Percentiles rank a stretch among this genome's conserved stretches.
phyloP scores from a whole-genome alignment of 2,888 invertebrate species.

The Stenotaenia linearis region DNA sequence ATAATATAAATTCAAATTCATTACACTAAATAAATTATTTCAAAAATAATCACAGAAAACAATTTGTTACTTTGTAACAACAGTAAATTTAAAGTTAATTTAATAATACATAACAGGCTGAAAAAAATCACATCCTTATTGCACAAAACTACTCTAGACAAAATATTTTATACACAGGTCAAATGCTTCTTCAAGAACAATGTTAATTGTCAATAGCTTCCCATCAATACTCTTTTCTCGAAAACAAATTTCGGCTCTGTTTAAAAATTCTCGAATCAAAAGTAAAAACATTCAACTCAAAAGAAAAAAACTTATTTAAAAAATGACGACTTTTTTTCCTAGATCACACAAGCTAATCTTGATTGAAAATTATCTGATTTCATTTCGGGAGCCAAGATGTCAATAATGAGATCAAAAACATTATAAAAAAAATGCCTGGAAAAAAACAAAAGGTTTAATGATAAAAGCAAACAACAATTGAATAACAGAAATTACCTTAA shows the following conservation, averaged over 20 bases:
- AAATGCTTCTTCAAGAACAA: too few species aligned
- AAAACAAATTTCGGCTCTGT: background rate
- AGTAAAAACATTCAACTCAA: too few species aligned
- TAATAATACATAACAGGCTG: background rate
- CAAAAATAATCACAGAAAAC: background rate
- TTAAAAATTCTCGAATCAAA: too few species aligned
- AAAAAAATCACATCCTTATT: background rate
- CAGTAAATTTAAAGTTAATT: background rate
- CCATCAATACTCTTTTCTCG: background rate
- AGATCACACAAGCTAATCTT: background rate
- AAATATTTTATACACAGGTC: background rate
- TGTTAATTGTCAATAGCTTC: too few species aligned
- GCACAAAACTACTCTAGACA: background rate
- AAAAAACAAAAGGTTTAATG: background rate
- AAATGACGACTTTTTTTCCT: background rate
- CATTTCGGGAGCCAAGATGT: conserved; percentile 28
- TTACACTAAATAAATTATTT: background rate
- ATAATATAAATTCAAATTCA: too few species aligned
- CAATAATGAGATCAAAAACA: conserved; percentile 35
- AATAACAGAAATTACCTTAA: background rate
- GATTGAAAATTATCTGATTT: background rate
- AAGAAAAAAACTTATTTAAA: background rate
- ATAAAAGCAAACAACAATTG: background rate
- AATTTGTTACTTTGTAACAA: background rate
- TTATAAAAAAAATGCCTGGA: conserved; percentile 35